Percentiles rank a stretch among this genome's conserved stretches.
Evolutionary conservation across 2,113 vertebrate species (phyloP).

Genomic region (Cardinalis cardinalis): DNA sequence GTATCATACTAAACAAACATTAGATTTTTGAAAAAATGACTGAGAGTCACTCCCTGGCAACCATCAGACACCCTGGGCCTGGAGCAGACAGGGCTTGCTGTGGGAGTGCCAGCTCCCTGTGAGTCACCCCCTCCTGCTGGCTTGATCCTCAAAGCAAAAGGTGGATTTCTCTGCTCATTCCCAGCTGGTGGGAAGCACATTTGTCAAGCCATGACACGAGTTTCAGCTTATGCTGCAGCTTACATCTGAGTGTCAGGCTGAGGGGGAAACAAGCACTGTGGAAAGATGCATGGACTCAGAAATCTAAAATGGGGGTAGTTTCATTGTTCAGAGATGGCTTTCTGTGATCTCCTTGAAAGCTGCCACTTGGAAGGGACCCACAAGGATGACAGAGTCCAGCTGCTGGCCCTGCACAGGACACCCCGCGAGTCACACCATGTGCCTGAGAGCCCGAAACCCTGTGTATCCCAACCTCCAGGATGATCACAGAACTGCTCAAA

Average conservation of each 20-base stretch:
- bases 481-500: not conserved
- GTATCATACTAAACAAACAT: not conserved
- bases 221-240: not conserved
- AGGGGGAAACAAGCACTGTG: not conserved
- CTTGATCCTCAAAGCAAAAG: not conserved
- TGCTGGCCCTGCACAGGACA: not conserved
- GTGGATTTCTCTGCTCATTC: not conserved
- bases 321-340: not conserved
- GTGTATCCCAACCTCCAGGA: not conserved
- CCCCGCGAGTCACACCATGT: not conserved
- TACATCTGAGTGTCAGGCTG: not conserved
- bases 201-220: not conserved
- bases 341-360: not conserved
- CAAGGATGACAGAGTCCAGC: rapidly evolving
- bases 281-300: not conserved
- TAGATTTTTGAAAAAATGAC: not conserved
- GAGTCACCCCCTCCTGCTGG: not conserved
- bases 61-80: not conserved
- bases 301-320: not conserved
- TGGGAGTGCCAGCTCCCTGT: not conserved
- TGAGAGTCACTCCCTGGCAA: not conserved
- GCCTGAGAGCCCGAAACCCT: rapidly evolving
- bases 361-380: not conserved
- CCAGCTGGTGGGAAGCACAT: not conserved
- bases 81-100: not conserved